Percentiles rank a stretch among this genome's conserved stretches.
Evolutionary conservation across 2,797 vertebrate species (phyloP).

Genomic region (Sciurus carolinensis): DNA sequence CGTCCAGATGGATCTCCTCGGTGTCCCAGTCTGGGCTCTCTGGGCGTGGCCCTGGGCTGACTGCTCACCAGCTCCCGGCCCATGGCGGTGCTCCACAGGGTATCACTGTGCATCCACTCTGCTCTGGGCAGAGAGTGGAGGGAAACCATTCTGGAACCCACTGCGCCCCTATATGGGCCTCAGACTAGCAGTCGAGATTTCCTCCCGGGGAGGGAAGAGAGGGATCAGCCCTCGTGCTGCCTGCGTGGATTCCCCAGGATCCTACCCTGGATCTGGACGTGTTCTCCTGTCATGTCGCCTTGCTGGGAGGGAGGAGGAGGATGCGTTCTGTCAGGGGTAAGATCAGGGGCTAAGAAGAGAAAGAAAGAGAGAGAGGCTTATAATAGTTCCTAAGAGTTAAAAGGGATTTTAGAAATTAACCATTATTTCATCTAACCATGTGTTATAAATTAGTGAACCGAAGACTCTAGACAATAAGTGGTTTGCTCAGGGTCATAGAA

Average conservation of each 20-base stretch:
- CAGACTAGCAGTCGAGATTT: too few species aligned
- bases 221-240: fast-evolving
- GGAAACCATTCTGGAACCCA: not conserved
- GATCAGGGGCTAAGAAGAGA: not conserved
- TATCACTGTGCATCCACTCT: not conserved
- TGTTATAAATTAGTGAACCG: slow-evolving; percentile 12
- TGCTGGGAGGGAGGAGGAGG: too few species aligned
- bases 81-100: not conserved
- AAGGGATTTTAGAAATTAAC: not conserved
- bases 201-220: not conserved
- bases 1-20: fast-evolving
- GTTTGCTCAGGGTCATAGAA: not conserved
- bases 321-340: not conserved
- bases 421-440: not conserved
- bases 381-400: not conserved
- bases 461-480: not conserved
- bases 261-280: too few species aligned
- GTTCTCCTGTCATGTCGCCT: not conserved
- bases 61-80: not conserved
- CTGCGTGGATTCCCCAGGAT: fast-evolving
- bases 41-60: too few species aligned
- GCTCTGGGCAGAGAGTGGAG: not conserved
- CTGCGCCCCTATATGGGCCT: fast-evolving
- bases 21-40: not conserved
- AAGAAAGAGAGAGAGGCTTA: not conserved